phyloP scores from a whole-genome alignment of 2,797 vertebrate genomes.

The Nothura maculosa region DNA sequence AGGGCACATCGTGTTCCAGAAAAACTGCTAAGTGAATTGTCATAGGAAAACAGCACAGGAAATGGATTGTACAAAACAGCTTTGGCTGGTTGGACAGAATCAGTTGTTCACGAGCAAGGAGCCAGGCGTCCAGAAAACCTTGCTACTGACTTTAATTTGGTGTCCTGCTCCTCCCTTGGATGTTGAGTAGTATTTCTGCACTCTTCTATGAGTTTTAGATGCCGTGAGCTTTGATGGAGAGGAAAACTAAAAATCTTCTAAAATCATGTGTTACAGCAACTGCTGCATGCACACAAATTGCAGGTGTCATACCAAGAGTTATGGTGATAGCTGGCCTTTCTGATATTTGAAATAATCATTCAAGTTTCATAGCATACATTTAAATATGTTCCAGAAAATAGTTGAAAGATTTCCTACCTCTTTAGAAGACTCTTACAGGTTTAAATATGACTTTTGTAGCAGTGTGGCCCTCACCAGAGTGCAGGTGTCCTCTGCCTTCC shows the following conservation, averaged over 20 bases:
- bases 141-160: neutral
- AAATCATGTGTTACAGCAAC: neutral
- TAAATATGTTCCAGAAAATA: neutral
- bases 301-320: neutral
- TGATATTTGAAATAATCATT: neutral
- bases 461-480: neutral
- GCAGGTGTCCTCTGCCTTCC: neutral
- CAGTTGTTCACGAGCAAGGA: neutral
- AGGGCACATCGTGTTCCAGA: fast-evolving
- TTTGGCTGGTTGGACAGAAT: neutral
- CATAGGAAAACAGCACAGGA: too few species aligned
- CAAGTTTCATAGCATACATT: neutral
- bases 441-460: neutral
- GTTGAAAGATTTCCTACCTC: neutral
- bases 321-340: neutral
- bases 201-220: neutral
- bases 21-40: too few species aligned
- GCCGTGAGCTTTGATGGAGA: neutral
- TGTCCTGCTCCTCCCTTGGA: too few species aligned
- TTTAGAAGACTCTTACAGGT: fast-evolving
- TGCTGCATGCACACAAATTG: neutral
- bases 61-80: fast-evolving
- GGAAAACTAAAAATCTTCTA: neutral
- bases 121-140: neutral
- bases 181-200: neutral